phyloP scores from a whole-genome alignment of 2,797 vertebrate species.

The Liasis olivaceus region DNA sequence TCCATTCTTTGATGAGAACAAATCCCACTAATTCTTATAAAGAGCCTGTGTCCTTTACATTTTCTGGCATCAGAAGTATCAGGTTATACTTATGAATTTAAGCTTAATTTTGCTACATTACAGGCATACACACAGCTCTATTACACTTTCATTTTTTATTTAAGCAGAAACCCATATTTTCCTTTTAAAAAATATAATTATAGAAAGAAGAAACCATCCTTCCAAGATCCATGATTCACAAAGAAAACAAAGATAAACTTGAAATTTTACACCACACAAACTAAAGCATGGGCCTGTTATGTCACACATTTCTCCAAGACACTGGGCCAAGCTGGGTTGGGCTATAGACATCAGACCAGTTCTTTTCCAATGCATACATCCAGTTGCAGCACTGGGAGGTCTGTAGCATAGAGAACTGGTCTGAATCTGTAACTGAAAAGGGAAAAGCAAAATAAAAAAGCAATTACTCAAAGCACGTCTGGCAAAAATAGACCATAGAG shows the following conservation, averaged over 20 bases:
- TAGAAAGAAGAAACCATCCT: neutral
- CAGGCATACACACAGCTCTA: neutral
- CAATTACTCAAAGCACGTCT: neutral
- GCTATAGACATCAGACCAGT: neutral
- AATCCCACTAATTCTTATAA: neutral
- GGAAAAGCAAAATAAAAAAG: neutral
- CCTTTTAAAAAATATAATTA: neutral
- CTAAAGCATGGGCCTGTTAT: neutral
- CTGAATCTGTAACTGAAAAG: neutral
- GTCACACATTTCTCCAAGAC: neutral
- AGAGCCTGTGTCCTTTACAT: neutral
- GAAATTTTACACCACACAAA: neutral
- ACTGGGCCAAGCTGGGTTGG: neutral
- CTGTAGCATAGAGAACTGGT: neutral
- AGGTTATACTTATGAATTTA: neutral
- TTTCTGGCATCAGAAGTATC: neutral
- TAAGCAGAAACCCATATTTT: neutral
- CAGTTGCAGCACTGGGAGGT: neutral
- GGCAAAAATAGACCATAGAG: neutral
- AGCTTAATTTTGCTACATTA: neutral
- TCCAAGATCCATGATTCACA: neutral
- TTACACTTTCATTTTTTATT: neutral
- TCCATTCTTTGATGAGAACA: neutral
- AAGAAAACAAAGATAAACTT: neutral
- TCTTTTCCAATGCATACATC: constrained; percentile 1